Evolutionary conservation across 2,113 vertebrate species (phyloP).

Genomic region (Odocoileus virginianus): DNA sequence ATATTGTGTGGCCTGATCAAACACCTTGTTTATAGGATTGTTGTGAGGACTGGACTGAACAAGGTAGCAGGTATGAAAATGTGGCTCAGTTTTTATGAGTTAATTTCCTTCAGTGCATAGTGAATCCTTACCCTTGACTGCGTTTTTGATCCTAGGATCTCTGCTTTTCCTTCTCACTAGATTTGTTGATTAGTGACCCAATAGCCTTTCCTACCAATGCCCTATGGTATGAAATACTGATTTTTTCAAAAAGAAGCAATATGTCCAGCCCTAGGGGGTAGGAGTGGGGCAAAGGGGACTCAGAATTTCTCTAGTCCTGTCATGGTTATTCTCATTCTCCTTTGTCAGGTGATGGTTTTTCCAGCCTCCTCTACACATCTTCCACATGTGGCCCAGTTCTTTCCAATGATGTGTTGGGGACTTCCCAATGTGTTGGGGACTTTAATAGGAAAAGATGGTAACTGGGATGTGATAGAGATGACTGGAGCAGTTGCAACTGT

Average conservation of each 20-base stretch:
- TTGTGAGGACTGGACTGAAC: neutral
- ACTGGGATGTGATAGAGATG: neutral
- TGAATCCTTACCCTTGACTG: neutral
- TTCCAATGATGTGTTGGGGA: neutral
- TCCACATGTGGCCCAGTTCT: neutral
- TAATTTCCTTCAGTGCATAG: neutral
- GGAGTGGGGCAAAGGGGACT: neutral
- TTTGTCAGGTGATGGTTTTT: neutral
- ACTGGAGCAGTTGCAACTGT: neutral
- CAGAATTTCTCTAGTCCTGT: neutral
- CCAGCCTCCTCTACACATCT: neutral
- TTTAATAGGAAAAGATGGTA: neutral
- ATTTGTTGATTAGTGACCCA: neutral
- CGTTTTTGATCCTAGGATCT: neutral
- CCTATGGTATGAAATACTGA: neutral
- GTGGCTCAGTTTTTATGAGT: neutral
- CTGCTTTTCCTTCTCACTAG: neutral
- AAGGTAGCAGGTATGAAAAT: neutral
- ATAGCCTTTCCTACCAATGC: neutral
- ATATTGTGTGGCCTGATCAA: neutral
- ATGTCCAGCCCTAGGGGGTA: neutral
- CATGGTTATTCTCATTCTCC: neutral
- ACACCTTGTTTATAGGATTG: neutral
- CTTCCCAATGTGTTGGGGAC: neutral
- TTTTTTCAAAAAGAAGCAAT: neutral